Evolutionary conservation across 2,113 vertebrate species (phyloP).

Genomic region (Microcebus murinus): DNA sequence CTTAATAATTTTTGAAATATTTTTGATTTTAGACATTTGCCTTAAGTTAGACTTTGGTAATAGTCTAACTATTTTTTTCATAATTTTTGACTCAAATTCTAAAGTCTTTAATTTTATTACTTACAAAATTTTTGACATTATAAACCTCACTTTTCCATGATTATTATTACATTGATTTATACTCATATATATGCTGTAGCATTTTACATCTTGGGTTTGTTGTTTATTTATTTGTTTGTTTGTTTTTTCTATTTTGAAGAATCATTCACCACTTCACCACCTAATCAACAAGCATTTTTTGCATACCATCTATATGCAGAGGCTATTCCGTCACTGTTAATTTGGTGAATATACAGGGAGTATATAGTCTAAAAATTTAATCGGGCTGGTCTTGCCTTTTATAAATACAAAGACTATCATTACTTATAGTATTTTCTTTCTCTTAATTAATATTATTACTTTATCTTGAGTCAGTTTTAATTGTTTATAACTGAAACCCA

Average conservation of each 20-base stretch:
- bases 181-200: not conserved
- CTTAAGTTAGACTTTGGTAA: not conserved
- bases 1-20: slow-evolving; percentile 6
- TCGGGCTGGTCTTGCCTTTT: not conserved
- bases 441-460: not conserved
- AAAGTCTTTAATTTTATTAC: not conserved
- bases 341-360: not conserved
- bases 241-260: slow-evolving; percentile 2
- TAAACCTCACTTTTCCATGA: not conserved
- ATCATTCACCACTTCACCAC: not conserved
- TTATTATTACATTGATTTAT: slow-evolving; percentile 1
- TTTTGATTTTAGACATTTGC: not conserved
- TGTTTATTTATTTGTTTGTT: not conserved
- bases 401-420: not conserved
- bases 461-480: slow-evolving; percentile 32
- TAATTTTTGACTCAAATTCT: slow-evolving; percentile 41
- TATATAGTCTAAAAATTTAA: not conserved
- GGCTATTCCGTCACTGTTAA: not conserved
- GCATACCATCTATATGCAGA: accelerated
- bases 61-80: not conserved
- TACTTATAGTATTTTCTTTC: not conserved
- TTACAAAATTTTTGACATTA: not conserved
- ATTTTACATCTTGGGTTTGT: not conserved
- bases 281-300: not conserved
- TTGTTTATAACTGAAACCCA: not conserved